These are phyloP conservation scores for Hetaerina titia DNA, from an alignment of 2,888 invertebrate species.

Conservation along the genomic window DNA sequence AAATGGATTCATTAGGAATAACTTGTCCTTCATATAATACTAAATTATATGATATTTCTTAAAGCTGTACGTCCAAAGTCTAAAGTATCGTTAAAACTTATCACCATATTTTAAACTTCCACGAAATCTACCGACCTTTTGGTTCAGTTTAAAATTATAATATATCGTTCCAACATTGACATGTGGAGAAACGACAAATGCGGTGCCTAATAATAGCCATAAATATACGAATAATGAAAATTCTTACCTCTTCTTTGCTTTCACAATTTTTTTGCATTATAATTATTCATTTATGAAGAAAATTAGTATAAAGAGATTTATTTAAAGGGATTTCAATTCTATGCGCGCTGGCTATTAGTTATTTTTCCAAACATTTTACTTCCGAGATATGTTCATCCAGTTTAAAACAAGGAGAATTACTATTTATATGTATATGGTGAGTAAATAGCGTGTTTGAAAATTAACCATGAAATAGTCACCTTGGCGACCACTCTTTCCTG, in stretches of 20 bases:
- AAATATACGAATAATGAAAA: neutral
- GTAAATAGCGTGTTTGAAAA: neutral
- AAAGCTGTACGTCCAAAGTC: neutral
- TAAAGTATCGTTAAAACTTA: neutral
- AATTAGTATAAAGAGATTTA: neutral
- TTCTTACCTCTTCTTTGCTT: neutral
- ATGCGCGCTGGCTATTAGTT: constrained; percentile 17
- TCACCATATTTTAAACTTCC: neutral
- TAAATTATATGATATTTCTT: too few species aligned
- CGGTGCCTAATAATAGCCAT: too few species aligned
- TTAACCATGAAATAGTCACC: neutral
- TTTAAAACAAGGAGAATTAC: neutral
- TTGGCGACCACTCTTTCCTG: neutral
- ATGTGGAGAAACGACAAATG: neutral
- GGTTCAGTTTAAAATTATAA: neutral
- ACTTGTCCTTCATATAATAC: too few species aligned
- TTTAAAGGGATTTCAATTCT: neutral
- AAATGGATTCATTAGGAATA: too few species aligned
- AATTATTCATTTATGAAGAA: neutral
- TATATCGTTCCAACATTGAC: neutral
- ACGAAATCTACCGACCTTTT: neutral
- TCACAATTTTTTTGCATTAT: constrained; percentile 43
- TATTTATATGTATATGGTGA: neutral
- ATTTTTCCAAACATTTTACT: neutral
- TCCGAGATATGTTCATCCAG: neutral